Base-by-base conservation (phyloP, 2,888 invertebrate species). In the Leptinotarsa haldemani region DNA sequence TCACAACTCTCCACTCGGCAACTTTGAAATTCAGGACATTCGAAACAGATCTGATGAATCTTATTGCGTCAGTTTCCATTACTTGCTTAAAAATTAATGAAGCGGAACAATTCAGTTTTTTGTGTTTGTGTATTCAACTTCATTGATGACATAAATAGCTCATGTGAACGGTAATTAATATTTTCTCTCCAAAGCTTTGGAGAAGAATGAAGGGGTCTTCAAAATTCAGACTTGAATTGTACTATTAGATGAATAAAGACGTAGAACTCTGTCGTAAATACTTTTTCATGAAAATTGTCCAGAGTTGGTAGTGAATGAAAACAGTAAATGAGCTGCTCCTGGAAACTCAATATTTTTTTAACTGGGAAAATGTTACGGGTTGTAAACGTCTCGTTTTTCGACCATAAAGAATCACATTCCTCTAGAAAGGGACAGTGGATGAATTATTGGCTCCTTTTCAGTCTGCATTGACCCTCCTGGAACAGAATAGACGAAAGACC, bases 41-140 rank as follows among this genome's bases (percentile, higher is more conserved):
- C 61, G 9, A 1, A 61, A 61, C 61, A 72, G 76, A 77, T 75
- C 78, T 79, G 80, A 78, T 80, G 80, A 82, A 81, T 80, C 81
- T 80, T 78, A 80, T 78, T 82, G 80, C 80, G 81, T 81, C 81
- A 80, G 81, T 77, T 81, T 77, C 77, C 80, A 82, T 82, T 82
- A 81, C 78, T 77, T 74, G 75, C 78, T 80, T 78, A 78, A 81
- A 81, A 78, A 81, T 82, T 80, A 80, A 79, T 77, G 76, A 77
- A 75, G 70, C 77, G 78, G 73, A 77, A 79, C 65, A 63, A 30
- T 68, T 40, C 40, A 40, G 40, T 30, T 30, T 30, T 30, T 30
- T 25, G 7, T 30, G 30, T 30, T 9, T 30, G 30, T 9, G 40
- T 40, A 9, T 1, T 9, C 4, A 30, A 40, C 2, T 40, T 9